These are phyloP conservation scores for Lagocephalus sceleratus DNA, from an alignment of 2,797 vertebrate species.

Conservation along the genomic window DNA sequence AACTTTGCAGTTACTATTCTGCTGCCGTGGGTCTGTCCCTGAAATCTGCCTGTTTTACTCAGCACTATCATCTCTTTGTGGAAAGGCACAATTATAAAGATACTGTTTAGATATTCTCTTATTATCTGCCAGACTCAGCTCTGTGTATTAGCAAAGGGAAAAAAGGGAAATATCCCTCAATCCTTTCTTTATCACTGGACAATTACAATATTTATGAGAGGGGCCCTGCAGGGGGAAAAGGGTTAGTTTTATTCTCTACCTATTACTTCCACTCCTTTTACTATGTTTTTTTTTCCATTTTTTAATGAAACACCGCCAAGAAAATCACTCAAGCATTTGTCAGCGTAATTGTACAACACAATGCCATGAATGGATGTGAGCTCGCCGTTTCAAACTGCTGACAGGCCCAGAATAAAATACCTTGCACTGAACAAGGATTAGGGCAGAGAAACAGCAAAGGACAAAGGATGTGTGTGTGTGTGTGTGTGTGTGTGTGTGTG, in stretches of 20 bases:
- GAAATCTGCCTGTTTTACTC: constrained; percentile 63
- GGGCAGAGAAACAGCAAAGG: constrained; percentile 47
- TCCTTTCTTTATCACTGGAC: constrained; percentile 68
- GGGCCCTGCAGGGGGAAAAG: constrained; percentile 67
- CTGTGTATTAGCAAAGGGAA: constrained; percentile 44
- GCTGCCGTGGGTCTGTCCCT: constrained; percentile 39
- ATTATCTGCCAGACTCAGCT: constrained; percentile 60
- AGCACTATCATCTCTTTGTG: constrained; percentile 51
- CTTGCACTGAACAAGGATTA: constrained; percentile 72
- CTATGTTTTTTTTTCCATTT: constrained; percentile 61
- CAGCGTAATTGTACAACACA: constrained; percentile 83
- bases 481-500: background rate
- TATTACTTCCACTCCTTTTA: constrained; percentile 61
- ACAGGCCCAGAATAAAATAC: constrained; percentile 75
- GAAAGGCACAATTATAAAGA: constrained; percentile 60
- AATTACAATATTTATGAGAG: constrained; percentile 83
- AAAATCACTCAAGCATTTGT: constrained; percentile 84
- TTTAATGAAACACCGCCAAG: constrained; percentile 78
- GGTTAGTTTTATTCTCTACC: constrained; percentile 68
- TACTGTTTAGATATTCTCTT: constrained; percentile 63
- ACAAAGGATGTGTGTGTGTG: constrained; percentile 26
- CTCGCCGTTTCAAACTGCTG: constrained; percentile 74
- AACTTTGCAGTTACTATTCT: constrained; percentile 45
- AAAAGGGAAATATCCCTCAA: constrained; percentile 56
- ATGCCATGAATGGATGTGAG: constrained; percentile 82